Evolutionary conservation across 2,797 vertebrate genomes (phyloP), one percentile per base, ranked within the genome.

Genomic region (Diglossa cyanea): DNA sequence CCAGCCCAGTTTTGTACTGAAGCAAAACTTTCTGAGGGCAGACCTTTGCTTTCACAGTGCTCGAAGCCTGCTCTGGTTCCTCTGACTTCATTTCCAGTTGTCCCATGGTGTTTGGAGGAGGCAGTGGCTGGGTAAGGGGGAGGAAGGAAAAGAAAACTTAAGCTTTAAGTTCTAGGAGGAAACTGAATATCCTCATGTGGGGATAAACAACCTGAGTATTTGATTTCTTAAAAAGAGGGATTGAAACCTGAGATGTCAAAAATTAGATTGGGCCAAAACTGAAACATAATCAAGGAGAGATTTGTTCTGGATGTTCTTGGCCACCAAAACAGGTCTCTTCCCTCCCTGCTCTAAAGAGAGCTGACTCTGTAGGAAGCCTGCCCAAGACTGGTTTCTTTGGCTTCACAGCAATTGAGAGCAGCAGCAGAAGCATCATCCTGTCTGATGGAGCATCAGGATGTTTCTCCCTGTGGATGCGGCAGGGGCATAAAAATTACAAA

Each of bases 401-500:
- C 73, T 84, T 88, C 1, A 2, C 60, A 9, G 4, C 68, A 58
- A 11, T 30, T 1, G 2, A 30, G 66, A 94, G 77, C 86, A 86
- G 91, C 77, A 73, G 35, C 47, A 65, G 35, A 31, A 78, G 66
- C 58, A 55, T 65, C 63, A 61, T 86, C 57, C 54, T 86, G 35
- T 79, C 80, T 50, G 3, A 40, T 66, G 44, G 47, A 50, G 63
- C 9, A 2, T 65, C 3, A 4, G 35, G 73, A 65, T 87, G 57
- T 86, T 96, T 94, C 62, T 82, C 39, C 54, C 48, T 31, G 13
- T 48, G 47, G 72, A 88, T 79, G 47, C 30, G 35, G 77, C 70
- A 93, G 79, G 80, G 88, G 62, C 79, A 71, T 90, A 89, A 90
- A 96, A 85, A 93, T 86, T 86, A 58, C 19, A 79, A 95, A 93